Base-by-base conservation (phyloP, 1,140 invertebrate species). In the Littorina saxatilis region DNA sequence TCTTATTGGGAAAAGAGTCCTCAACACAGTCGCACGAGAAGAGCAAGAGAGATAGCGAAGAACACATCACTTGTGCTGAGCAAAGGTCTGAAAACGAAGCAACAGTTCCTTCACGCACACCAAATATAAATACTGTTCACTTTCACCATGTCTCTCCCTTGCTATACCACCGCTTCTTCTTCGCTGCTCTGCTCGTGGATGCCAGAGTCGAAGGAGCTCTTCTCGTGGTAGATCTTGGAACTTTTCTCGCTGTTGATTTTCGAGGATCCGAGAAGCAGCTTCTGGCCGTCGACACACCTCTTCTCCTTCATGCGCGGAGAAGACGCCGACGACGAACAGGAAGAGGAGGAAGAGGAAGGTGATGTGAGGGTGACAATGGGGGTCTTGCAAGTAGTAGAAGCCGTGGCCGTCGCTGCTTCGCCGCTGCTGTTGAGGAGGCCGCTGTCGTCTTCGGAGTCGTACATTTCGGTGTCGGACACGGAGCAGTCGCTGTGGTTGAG, bases 191-290 rank as follows among this genome's bases (percentile, higher is more conserved):
- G 23, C 52, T 88, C 87, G 81, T 88, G 85, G 72, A 88, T 88
- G 37, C 88, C 88, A n/a, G 88, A 88, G 61, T 88, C 88, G 78
- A 88, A 87, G 0, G 86, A 87, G 52, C 85, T 83, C 76, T 87
- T 82, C 73, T 87, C 86, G 70, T 86, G 84, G 74, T 82, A 82
- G 11, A 32, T 52, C 66, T 79, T 83, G 43, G 73, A n/a, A n/a
- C n/a, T n/a, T n/a, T n/a, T n/a, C n/a, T n/a, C n/a, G n/a, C n/a
- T n/a, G n/a, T n/a, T n/a, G n/a, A n/a, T n/a, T n/a, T n/a, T 66
- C 4, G 58, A n/a, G 50, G 63, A 50, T 74, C 76, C 76, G 37
- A 40, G 68, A n/a, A 72, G 20, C n/a, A 82, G 32, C 61, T 68
- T 74, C 27, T 40, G 27, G 52, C 37, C 27, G 32, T 72, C 72